Evolutionary conservation across 2,113 vertebrate species (phyloP), one percentile per base, ranked within the genome.

Genomic region (Coptodon rendalli): DNA sequence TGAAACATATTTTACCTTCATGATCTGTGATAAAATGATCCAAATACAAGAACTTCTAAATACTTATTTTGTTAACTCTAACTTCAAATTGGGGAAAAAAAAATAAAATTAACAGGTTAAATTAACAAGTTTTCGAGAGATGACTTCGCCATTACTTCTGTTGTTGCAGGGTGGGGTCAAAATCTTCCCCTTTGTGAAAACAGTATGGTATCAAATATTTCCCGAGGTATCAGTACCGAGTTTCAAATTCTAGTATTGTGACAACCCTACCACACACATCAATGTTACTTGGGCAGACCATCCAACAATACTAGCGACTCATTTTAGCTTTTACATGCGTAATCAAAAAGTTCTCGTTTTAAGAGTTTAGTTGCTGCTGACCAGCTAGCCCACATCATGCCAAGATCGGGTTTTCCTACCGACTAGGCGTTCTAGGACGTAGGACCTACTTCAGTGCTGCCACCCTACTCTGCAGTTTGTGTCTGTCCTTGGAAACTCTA

Each of bases 61-160:
- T 36, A 63, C 17, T 63, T 36, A 11, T 63, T 63, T 63, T 63
- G 36, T 36, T 36, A n/a, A 36, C 29, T 34, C 59, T 12, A 6
- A 36, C 59, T 63, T n/a, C 0, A 63, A 66, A 66, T n/a, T 66
- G 17, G 61, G 2, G 5, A 66, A 66, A 36, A 66, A 66, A 66
- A 7, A n/a, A 7, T 5, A 0, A 5, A 66, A n/a, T 66, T 5
- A 38, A 13, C 17, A n/a, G 10, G 61, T 38, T 38, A 66, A 38
- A 13, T 66, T 38, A 66, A 22, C 34, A 66, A 1, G 1, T 66
- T 66, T 66, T 38, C 1, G 1, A 22, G 61, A 66, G 34, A 66
- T 13, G 0, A 66, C 34, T 38, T 66, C 0, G 6, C 19, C 19
- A 66, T 66, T n/a, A 38, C 61, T 66, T 13, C 0, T 1, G 31